Evolutionary conservation across 2,797 vertebrate genomes (phyloP).

Genomic region (Brachyalestes nurse): DNA sequence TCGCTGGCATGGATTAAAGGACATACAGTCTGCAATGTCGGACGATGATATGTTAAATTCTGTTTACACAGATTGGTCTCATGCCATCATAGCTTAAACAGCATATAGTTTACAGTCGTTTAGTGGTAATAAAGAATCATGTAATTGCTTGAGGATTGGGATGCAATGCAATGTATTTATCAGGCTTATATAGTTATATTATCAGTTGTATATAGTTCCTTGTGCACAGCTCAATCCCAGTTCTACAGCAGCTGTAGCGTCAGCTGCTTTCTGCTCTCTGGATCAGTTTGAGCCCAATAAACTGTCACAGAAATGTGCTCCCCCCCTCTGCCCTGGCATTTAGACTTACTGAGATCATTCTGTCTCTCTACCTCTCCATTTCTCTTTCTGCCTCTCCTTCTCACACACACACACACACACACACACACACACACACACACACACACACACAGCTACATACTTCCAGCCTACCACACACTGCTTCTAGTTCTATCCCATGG

Average conservation of each 20-base stretch:
- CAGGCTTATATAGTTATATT: background rate
- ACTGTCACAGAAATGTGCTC: conserved; percentile 58
- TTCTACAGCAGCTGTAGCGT: conserved; percentile 61
- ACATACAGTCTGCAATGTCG: too few species aligned
- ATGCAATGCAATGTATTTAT: background rate
- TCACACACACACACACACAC: background rate
- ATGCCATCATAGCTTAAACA: background rate
- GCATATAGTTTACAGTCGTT: background rate
- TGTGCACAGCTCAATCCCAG: conserved; percentile 9
- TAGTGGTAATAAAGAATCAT: background rate
- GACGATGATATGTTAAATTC: too few species aligned
- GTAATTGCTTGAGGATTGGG: background rate
- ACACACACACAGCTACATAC: conserved; percentile 18
- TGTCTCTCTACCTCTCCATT: background rate
- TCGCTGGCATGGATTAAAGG: background rate
- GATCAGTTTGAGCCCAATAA: conserved; percentile 69
- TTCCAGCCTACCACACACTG: conserved; percentile 24
- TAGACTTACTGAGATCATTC: conserved; percentile 37
- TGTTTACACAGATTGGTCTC: background rate
- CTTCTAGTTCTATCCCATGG: conserved; percentile 10
- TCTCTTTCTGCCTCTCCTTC: background rate
- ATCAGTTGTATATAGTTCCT: conserved; percentile 3
- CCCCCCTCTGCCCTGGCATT: conserved; percentile 27
- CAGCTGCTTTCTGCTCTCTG: conserved; percentile 66
- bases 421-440: background rate